Base-by-base conservation (phyloP, 2,113 vertebrate species). In the Grammomys surdaster region DNA sequence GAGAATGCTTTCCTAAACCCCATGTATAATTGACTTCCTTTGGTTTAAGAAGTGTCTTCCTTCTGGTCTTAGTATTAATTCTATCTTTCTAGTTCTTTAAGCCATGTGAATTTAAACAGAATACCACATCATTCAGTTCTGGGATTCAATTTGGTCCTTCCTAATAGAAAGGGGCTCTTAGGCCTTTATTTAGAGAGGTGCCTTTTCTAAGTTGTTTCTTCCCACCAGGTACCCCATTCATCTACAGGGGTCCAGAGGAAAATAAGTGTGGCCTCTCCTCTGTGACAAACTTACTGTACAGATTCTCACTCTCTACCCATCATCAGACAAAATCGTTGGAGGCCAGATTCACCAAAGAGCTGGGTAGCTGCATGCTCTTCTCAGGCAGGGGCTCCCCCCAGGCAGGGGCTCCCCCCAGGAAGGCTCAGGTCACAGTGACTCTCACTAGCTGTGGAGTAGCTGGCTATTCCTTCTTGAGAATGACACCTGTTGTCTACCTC, bases 1-100 rank as follows among this genome's bases (percentile, higher is more conserved):
- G 3, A 89, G 81, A 88, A 86, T 26, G 80, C 89, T 87, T 94
- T 58, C 43, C 60, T 75, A 16, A 91, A 82, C 75, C 56, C 72
- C 67, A 22, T 36, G 33, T 90, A 51, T 91, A 90, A 88, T 76
- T 72, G 65, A 70, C 56, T 95, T 85, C 51, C 76, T 70, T 75
- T 69, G 58, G 24, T 70, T 93, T 87, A 78, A 93, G 26, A 80
- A n/a, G 82, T 56, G 5, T 91, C 75, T 67, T 92, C 24, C 77
- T 77, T 70, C 86, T n/a, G 78, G 91, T 33, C 60, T 84, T 69
- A 93, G 36, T 69, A 87, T 56, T 92, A 92, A 92, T 75, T 88
- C 88, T 6, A 1, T 85, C 80, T 95, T 75, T 43, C n/a, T 43
- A 75, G 72, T 43, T 75, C 72, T 75, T 46, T 70, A 88, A 96